A percentile compares a stretch with the other conserved stretches of the same genome.
Conservation (phyloP, 2,797 vertebrate species). For the Nasua narica region DNA sequence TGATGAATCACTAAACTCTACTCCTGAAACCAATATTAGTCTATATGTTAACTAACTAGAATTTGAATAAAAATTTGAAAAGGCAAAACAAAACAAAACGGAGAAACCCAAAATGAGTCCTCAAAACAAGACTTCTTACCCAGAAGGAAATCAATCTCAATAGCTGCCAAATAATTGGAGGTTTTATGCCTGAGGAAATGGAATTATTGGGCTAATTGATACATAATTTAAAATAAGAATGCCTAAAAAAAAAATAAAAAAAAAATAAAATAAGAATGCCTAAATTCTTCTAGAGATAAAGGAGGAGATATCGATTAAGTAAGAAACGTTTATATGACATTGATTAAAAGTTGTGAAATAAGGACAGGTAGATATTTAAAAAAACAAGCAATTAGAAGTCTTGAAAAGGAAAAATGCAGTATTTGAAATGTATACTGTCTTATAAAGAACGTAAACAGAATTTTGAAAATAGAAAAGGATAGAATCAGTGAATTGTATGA, state of each 20-base stretch:
- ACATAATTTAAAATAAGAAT: not conserved
- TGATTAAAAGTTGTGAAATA: not conserved
- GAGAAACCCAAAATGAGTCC: not conserved
- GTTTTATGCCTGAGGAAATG: not conserved
- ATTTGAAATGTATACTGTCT: not conserved
- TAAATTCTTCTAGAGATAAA: not conserved
- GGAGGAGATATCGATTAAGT: not conserved
- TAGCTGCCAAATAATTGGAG: not conserved
- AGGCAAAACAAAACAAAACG: not conserved
- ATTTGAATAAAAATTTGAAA: not conserved
- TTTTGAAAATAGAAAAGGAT: not conserved
- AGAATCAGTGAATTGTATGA: not conserved
- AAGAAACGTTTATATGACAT: not conserved
- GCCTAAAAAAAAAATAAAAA: too few species aligned
- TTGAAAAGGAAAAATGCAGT: not conserved
- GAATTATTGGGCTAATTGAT: conserved; percentile 17
- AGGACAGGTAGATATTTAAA: not conserved
- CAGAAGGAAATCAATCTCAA: not conserved
- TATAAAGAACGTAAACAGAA: not conserved
- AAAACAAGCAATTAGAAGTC: not conserved
- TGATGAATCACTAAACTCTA: too few species aligned
- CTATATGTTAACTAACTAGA: too few species aligned
- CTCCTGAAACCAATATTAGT: too few species aligned
- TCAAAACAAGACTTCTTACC: not conserved
- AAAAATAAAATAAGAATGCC: not conserved